phyloP scores from a whole-genome alignment of 2,113 vertebrate species.

The Galbula dea region DNA sequence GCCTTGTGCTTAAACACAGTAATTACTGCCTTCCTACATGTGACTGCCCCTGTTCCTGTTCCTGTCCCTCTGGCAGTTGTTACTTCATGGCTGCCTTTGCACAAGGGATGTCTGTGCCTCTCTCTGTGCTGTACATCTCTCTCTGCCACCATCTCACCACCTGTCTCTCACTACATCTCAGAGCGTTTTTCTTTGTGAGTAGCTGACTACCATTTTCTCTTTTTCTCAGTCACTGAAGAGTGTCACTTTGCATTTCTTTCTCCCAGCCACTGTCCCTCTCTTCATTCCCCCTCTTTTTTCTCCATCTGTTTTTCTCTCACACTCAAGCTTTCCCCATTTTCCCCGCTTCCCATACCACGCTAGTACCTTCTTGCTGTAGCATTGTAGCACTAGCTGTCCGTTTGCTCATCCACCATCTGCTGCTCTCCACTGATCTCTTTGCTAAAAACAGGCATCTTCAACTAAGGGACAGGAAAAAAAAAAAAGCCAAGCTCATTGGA shows the following conservation, averaged over 20 bases:
- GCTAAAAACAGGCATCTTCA: slow-evolving; percentile 51
- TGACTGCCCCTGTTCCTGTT: slow-evolving; percentile 38
- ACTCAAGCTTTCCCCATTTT: background rate
- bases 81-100: slow-evolving; percentile 21
- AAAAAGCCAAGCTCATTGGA: slow-evolving; percentile 42
- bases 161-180: rapidly evolving
- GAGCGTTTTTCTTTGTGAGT: background rate
- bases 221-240: background rate
- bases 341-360: background rate
- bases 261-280: background rate
- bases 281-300: background rate
- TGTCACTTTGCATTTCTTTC: background rate
- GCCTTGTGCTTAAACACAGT: slow-evolving; percentile 46
- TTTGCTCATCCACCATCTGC: slow-evolving; percentile 46
- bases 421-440: slow-evolving; percentile 20
- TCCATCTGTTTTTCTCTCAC: background rate
- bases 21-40: slow-evolving; percentile 33
- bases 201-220: background rate
- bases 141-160: background rate
- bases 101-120: background rate
- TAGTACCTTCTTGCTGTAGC: background rate
- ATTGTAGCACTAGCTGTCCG: background rate
- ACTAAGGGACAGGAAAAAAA: slow-evolving; percentile 23
- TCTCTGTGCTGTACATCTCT: background rate
- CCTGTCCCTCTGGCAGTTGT: slow-evolving; percentile 16